phyloP scores from a whole-genome alignment of 1,140 invertebrate genomes.

The Augochlora pura region DNA sequence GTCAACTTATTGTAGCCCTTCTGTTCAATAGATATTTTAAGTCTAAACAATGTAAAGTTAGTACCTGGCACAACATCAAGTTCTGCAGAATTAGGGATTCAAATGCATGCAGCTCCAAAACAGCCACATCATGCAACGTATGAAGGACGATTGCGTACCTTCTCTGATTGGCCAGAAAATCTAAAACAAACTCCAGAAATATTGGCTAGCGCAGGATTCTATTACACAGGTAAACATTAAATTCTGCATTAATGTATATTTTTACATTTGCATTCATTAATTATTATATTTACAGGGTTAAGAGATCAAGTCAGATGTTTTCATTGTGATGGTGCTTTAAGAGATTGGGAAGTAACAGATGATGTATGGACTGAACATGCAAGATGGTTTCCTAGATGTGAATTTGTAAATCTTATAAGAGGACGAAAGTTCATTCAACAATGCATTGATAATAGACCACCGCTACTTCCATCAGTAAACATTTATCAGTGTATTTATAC shows the following conservation, averaged over 20 bases:
- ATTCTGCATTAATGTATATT: neutral
- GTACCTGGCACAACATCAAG: slow-evolving; percentile 69
- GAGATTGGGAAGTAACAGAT: slow-evolving; percentile 92
- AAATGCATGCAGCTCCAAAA: slow-evolving; percentile 83
- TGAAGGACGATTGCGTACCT: slow-evolving; percentile 84
- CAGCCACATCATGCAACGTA: slow-evolving; percentile 83
- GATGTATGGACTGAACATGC: slow-evolving; percentile 95
- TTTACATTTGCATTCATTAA: neutral
- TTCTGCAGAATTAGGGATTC: slow-evolving; percentile 83
- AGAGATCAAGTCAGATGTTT: slow-evolving; percentile 93
- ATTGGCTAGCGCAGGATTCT: slow-evolving; percentile 89
- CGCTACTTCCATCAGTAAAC: slow-evolving; percentile 68
- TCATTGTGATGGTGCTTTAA: slow-evolving; percentile 93
- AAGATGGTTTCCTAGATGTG: slow-evolving; percentile 92
- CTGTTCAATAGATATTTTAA: slow-evolving; percentile 2
- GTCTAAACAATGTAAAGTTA: slow-evolving; percentile 69
- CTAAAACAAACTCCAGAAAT: slow-evolving; percentile 84
- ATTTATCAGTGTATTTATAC: slow-evolving; percentile 2
- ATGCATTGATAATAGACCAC: slow-evolving; percentile 74
- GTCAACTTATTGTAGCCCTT: neutral
- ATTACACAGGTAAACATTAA: slow-evolving; percentile 83
- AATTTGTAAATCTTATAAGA: slow-evolving; percentile 88
- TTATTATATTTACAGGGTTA: slow-evolving; percentile 76
- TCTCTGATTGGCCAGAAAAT: slow-evolving; percentile 83
- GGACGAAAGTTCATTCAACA: slow-evolving; percentile 88